Evolutionary conservation across 2,888 invertebrate species (phyloP), one percentile per base, ranked within the genome.

Genomic region (Cryptops parisi): DNA sequence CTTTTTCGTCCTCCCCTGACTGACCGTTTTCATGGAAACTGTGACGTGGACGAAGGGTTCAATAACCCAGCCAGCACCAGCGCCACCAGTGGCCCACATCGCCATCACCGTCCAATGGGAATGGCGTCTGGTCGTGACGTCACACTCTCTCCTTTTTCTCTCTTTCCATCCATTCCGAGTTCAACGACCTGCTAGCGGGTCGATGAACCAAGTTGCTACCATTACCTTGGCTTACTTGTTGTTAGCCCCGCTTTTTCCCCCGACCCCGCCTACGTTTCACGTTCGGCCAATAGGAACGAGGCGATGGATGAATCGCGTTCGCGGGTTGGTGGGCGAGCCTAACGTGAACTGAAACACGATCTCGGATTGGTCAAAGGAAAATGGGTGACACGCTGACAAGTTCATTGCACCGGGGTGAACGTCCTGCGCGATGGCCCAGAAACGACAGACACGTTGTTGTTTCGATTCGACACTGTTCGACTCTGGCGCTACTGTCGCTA

Each of bases 201-300:
- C 47, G 47, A 17, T 47, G 51, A 24, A 39, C 49, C 33, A 23
- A 24, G 22, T 27, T 44, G 54, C 54, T 47, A 41, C 55, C 52
- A 55, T 55, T 55, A 55, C 55, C 55, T 55, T 55, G 55, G 55
- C 55, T 55, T 52, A 55, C 52, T 55, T 55, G 45, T 53, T 40
- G 33, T 6, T 6, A 15, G 33, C 6, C 9, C 24, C 21, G 22
- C 2, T 24, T 15, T 17, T 17, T 39, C 21, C 22, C 39, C 5
- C 50, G 17, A 22, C 33, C 33, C 33, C n/a, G n/a, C n/a, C 17
- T 9, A 24, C 9, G 46, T 15, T 9, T 9, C 22, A n/a, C 17
- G 43, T n/a, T n/a, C 25, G 47, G 49, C 27, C 23, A 23, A 25
- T n/a, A 39, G 17, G 33, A 33, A 39, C 33, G 49, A 15, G 15